These are phyloP conservation scores for Actinemys pallida DNA, from an alignment of 2,113 vertebrate genomes.

Conservation along the genomic window DNA sequence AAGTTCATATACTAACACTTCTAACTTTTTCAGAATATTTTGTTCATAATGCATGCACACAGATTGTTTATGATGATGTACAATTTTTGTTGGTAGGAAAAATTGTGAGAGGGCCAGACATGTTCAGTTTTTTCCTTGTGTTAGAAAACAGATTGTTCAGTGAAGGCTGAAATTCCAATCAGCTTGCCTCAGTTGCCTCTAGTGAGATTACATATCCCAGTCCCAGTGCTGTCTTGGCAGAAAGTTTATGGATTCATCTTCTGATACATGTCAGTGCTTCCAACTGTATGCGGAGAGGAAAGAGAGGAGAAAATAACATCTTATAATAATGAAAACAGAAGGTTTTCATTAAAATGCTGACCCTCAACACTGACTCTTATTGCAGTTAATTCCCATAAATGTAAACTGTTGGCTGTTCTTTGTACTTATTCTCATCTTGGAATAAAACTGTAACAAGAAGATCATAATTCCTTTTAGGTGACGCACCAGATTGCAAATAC, in stretches of 20 bases:
- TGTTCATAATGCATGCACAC: neutral
- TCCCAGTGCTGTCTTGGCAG: conserved; percentile 54
- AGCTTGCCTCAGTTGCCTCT: conserved; percentile 61
- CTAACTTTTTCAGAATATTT: neutral
- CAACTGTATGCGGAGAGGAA: conserved; percentile 42
- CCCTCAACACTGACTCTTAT: conserved; percentile 41
- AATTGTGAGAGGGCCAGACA: conserved; percentile 40
- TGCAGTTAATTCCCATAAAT: conserved; percentile 46
- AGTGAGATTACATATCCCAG: conserved; percentile 49
- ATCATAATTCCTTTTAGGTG: conserved; percentile 13
- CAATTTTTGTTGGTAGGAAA: conserved; percentile 38
- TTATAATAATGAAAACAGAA: conserved; percentile 44
- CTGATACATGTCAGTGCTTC: conserved; percentile 42
- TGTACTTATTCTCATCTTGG: neutral
- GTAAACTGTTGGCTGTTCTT: conserved; percentile 25
- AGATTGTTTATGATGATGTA: conserved; percentile 7
- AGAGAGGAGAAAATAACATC: neutral
- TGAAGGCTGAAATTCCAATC: conserved; percentile 56
- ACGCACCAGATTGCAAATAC: neutral
- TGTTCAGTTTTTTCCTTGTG: conserved; percentile 49
- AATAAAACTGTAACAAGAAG: neutral
- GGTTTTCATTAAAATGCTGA: conserved; percentile 60
- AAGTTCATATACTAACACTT: neutral
- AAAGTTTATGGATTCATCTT: conserved; percentile 41
- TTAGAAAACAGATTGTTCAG: conserved; percentile 58